Conservation (phyloP, 2,888 invertebrate species). For the Ectropis crepuscularia region DNA sequence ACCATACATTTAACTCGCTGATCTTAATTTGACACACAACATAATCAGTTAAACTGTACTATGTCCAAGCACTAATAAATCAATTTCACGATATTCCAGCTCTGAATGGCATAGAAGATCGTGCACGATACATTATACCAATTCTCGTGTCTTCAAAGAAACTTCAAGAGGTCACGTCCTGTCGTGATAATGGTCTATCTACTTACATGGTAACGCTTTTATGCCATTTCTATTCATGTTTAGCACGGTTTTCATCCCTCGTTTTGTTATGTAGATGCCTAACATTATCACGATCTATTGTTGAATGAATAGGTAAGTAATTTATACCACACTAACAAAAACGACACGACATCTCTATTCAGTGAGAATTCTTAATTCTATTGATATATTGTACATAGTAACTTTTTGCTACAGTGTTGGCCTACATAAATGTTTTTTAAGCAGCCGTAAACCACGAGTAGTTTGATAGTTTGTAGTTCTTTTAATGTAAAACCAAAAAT, state of each 20-base stretch:
- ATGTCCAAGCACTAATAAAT: conserved; percentile 6
- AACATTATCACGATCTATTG: conserved; percentile 57
- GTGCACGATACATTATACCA: conserved; percentile 10
- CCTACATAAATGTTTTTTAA: neutral
- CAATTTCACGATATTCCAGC: conserved; percentile 6
- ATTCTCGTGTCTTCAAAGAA: conserved; percentile 20
- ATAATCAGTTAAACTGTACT: neutral
- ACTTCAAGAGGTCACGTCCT: conserved; percentile 25
- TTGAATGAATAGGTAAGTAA: conserved; percentile 49
- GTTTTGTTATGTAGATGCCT: conserved; percentile 69
- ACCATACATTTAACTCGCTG: no score
- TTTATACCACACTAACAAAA: conserved; percentile 54
- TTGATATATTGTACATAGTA: conserved; percentile 28
- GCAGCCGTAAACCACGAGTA: no score
- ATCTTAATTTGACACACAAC: neutral
- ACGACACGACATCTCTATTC: conserved; percentile 45
- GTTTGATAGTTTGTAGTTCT: no score
- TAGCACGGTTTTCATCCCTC: conserved; percentile 50
- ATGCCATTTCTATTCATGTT: conserved; percentile 44
- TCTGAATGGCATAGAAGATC: conserved; percentile 6
- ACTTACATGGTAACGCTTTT: conserved; percentile 24
- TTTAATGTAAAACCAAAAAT: no score
- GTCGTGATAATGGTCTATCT: conserved; percentile 19
- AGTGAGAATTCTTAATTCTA: conserved; percentile 39
- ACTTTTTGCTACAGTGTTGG: conserved; percentile 1